Evolutionary conservation across 2,113 vertebrate genomes (phyloP).

Genomic region (Otus sunia): DNA sequence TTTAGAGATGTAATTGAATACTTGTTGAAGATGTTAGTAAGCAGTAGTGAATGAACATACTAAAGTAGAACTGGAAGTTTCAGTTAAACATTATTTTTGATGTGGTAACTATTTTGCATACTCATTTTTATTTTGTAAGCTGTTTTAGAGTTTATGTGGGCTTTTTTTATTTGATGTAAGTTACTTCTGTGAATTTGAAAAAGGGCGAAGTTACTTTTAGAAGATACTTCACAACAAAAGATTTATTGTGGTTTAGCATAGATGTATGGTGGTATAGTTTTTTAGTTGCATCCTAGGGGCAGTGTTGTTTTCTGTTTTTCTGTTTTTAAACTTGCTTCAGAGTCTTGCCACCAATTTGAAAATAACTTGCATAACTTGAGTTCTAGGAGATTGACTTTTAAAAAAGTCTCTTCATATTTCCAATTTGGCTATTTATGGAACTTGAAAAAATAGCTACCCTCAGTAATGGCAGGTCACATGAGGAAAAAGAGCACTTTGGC

Average conservation of each 20-base stretch:
- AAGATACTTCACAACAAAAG: not conserved
- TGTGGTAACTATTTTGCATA: not conserved
- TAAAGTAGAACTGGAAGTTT: not conserved
- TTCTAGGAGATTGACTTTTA: not conserved
- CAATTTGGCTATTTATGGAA: not conserved
- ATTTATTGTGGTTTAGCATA: not conserved
- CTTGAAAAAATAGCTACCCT: not conserved
- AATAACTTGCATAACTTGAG: not conserved
- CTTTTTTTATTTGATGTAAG: not conserved
- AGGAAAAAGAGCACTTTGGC: not conserved
- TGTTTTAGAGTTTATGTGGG: not conserved
- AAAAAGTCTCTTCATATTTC: not conserved
- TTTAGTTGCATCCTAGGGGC: not conserved
- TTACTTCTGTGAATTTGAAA: not conserved
- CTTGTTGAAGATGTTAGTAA: not conserved
- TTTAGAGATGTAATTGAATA: not conserved
- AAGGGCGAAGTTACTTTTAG: not conserved
- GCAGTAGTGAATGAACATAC: not conserved
- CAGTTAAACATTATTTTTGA: not conserved
- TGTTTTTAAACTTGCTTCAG: not conserved
- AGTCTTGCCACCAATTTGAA: not conserved
- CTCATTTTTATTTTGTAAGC: not conserved
- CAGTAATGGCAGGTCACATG: not conserved
- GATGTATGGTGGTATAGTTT: not conserved
- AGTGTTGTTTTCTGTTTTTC: not conserved